These are phyloP conservation scores for Crossaster papposus DNA, from an alignment of 53 echinoderm and acorn worm species.

Conservation along the genomic window DNA sequence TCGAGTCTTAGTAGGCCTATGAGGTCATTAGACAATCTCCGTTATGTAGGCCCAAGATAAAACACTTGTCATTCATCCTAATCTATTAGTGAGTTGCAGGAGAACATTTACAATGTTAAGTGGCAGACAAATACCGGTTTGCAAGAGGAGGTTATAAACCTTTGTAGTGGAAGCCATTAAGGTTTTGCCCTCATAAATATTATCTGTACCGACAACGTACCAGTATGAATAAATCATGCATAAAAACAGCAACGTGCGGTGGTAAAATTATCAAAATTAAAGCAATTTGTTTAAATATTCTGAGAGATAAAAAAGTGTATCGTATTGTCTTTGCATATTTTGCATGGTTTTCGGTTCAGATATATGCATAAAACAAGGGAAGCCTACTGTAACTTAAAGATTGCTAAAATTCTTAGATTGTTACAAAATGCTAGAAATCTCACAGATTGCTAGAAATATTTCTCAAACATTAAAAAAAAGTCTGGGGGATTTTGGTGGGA, in stretches of 20 bases:
- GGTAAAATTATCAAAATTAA: not conserved
- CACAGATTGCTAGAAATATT: too few species aligned
- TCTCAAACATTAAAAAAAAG: too few species aligned
- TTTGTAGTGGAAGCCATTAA: not conserved
- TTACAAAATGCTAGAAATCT: too few species aligned
- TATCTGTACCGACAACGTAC: not conserved
- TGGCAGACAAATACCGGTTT: constrained; percentile 9
- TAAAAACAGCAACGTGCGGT: too few species aligned
- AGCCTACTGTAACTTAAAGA: too few species aligned
- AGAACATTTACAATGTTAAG: not conserved
- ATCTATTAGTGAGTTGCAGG: not conserved
- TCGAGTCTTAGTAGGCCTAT: not conserved
- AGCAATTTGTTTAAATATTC: not conserved
- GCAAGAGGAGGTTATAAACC: not conserved
- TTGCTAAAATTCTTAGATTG: not conserved
- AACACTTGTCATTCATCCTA: not conserved
- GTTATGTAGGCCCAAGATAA: not conserved
- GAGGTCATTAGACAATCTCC: not conserved
- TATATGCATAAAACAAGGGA: not conserved
- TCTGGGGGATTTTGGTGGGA: not conserved
- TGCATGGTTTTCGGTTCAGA: not conserved
- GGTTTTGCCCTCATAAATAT: not conserved
- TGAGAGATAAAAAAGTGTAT: not conserved
- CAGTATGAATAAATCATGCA: not conserved
- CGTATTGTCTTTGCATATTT: not conserved